These are phyloP conservation scores for Gymnogyps californianus DNA, from an alignment of 2,113 vertebrate species.

Conservation along the genomic window DNA sequence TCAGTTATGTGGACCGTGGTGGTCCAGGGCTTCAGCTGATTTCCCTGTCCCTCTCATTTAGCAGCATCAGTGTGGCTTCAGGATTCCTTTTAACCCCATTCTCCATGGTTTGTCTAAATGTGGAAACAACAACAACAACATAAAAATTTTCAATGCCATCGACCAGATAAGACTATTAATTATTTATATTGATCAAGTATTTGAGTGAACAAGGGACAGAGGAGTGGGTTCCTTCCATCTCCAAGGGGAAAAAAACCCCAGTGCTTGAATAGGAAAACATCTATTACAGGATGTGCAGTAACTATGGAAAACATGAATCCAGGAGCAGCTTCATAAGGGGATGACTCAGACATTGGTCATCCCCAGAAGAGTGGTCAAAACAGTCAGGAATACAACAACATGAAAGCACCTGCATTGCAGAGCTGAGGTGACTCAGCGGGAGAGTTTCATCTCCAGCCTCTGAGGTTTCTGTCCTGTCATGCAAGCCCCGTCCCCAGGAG, in stretches of 20 bases:
- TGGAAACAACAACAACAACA: background rate
- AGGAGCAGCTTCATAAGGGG: background rate
- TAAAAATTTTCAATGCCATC: background rate
- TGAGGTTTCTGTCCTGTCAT: background rate
- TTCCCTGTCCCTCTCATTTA: background rate
- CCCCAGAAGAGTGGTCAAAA: background rate
- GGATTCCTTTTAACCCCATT: background rate
- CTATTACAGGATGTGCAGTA: background rate
- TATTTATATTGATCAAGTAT: background rate
- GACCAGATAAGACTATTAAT: background rate
- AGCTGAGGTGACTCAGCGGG: background rate
- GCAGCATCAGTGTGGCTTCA: background rate
- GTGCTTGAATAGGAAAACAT: background rate
- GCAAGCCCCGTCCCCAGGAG: background rate
- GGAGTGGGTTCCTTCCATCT: background rate
- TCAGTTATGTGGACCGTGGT: background rate
- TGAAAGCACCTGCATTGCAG: conserved; percentile 23
- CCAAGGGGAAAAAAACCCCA: background rate
- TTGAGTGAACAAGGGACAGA: background rate
- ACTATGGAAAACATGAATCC: background rate
- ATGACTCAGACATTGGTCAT: conserved; percentile 28
- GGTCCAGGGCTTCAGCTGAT: background rate
- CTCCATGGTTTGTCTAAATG: background rate
- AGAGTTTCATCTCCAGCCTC: background rate
- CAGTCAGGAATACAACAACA: background rate